Evolutionary conservation across 2,888 invertebrate genomes (phyloP).

Genomic region (Neoscelio sp.): DNA sequence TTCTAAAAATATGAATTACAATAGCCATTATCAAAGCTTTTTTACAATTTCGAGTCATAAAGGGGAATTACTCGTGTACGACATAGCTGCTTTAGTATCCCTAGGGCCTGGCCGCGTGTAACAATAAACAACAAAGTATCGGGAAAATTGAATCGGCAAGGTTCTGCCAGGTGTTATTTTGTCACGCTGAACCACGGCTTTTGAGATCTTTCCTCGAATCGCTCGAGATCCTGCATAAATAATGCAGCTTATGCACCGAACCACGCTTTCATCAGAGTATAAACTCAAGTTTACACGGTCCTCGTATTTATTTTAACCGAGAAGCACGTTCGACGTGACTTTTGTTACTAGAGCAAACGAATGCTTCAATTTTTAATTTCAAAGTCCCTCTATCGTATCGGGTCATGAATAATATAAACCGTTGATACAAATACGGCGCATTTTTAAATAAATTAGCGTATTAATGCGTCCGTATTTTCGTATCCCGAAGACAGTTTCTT

Average conservation of each 20-base stretch:
- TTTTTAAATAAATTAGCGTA: conserved; percentile 46
- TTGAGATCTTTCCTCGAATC: conserved; percentile 39
- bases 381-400: conserved; percentile 12
- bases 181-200: conserved; percentile 54
- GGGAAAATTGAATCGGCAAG: conserved; percentile 44
- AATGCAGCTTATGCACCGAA: conserved; percentile 52
- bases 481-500: too few relatives aligned
- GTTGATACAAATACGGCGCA: conserved; percentile 9
- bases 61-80: conserved; percentile 11
- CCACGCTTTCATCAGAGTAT: conserved; percentile 16
- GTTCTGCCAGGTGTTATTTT: conserved; percentile 61
- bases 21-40: conserved; percentile 38
- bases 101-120: conserved; percentile 24
- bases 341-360: conserved; percentile 40
- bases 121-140: conserved; percentile 47
- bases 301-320: conserved; percentile 39
- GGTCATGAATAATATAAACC: conserved; percentile 44
- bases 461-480: too few relatives aligned
- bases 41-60: conserved; percentile 37
- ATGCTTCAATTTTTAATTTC: conserved; percentile 43
- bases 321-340: conserved; percentile 38
- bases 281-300: neutral
- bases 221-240: conserved; percentile 47
- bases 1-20: conserved; percentile 44
- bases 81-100: neutral